Conservation (phyloP, 1,140 invertebrate genomes). For the fruit fly (Drosophila melanogaster) region Release_6_plus_ISO1_MT NC_004354.4:19762001-19762500, state of each 20-base stretch:
- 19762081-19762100: slow-evolving; percentile 54
- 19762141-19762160: slow-evolving; percentile 49
- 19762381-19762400: background rate
- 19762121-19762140: slow-evolving; percentile 71
- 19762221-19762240: slow-evolving; percentile 20
- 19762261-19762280: background rate
- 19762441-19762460: background rate
- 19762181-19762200: slow-evolving; percentile 10
- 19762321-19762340: slow-evolving; percentile 2
- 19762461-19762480: background rate
- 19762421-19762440: background rate
- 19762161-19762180: slow-evolving; percentile 42
- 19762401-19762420: background rate
- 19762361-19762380: background rate
- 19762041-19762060: slow-evolving; percentile 68
- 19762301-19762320: slow-evolving; percentile 5
- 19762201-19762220: slow-evolving; percentile 19
- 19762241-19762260: background rate
- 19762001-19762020: slow-evolving; percentile 56
- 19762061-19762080: slow-evolving; percentile 66
- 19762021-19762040: slow-evolving; percentile 72
- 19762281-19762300: slow-evolving; percentile 3
- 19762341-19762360: background rate
- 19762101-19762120: slow-evolving; percentile 68
- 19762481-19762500: too few species aligned